Evolutionary conservation across 2,888 invertebrate species (phyloP).

Genomic region (Pycnomerus fuliginosus): DNA sequence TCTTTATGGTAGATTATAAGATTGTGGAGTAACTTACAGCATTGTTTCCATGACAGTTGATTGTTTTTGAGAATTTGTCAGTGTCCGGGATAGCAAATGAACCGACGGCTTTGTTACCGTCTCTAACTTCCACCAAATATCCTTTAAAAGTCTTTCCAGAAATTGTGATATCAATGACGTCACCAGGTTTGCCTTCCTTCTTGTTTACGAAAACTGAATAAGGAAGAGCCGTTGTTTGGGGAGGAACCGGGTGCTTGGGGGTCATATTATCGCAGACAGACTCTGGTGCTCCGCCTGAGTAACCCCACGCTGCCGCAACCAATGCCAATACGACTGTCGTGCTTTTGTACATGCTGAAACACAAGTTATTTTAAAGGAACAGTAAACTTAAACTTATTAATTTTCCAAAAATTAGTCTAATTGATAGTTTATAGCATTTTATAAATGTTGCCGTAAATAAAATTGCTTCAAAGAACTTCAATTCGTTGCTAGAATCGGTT

Average conservation of each 20-base stretch:
- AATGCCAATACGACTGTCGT: conserved; percentile 23
- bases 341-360: conserved; percentile 9
- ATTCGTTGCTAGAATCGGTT: no score
- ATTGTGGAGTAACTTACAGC: conserved; percentile 53
- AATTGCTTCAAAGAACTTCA: no score
- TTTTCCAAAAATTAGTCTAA: background rate
- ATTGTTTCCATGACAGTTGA: conserved; percentile 57
- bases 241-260: conserved; percentile 64
- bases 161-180: conserved; percentile 59
- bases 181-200: conserved; percentile 48
- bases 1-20: no score
- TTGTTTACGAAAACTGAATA: conserved; percentile 53
- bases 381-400: conserved; percentile 1
- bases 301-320: conserved; percentile 46
- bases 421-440: no score
- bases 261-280: conserved; percentile 65
- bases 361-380: no score
- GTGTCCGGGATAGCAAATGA: conserved; percentile 58
- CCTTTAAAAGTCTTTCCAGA: conserved; percentile 61
- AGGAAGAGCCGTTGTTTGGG: conserved; percentile 60
- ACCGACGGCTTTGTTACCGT: conserved; percentile 62
- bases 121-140: conserved; percentile 66
- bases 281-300: conserved; percentile 66
- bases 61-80: conserved; percentile 56
- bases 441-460: no score